A percentile compares a stretch with the other conserved stretches of the same genome.
Evolutionary conservation across 2,888 invertebrate genomes (phyloP).

Genomic region (Eupithecia dodoneata): DNA sequence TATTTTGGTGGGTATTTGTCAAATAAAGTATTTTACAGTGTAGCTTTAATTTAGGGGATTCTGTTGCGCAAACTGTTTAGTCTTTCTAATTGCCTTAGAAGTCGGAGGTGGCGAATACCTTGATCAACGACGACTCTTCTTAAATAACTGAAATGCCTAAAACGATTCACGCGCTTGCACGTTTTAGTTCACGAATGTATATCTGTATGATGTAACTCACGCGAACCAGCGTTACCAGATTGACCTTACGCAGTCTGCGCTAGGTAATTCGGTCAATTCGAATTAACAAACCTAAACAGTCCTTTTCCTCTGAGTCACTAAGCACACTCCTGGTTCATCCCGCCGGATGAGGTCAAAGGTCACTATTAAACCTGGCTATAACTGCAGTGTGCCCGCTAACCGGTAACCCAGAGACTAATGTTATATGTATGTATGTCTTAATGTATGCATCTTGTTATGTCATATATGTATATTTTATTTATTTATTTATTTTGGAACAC

Average conservation of each 20-base stretch:
- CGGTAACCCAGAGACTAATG: constrained; percentile 58
- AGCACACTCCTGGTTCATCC: constrained; percentile 51
- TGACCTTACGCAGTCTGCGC: constrained; percentile 48
- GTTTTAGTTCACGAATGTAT: neutral
- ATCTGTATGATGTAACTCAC: neutral
- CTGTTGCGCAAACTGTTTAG: neutral
- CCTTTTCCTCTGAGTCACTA: constrained; percentile 74
- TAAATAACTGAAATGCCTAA: neutral
- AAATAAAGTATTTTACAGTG: neutral
- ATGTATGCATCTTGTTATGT: constrained; percentile 39
- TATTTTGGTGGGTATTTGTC: neutral
- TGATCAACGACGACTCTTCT: neutral
- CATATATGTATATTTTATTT: constrained; percentile 13
- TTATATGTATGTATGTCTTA: constrained; percentile 46
- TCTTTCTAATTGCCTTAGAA: neutral
- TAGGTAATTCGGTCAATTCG: constrained; percentile 62
- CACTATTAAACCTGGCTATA: constrained; percentile 66
- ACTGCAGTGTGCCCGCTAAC: constrained; percentile 64
- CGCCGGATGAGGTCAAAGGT: constrained; percentile 60
- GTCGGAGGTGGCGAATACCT: neutral
- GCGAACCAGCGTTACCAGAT: constrained; percentile 36
- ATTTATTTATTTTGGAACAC: no score
- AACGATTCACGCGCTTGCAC: neutral
- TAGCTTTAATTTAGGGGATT: neutral
- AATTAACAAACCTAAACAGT: constrained; percentile 70